Base-by-base conservation (phyloP, 2,888 invertebrate species). In the Hoplodrina blanda region DNA sequence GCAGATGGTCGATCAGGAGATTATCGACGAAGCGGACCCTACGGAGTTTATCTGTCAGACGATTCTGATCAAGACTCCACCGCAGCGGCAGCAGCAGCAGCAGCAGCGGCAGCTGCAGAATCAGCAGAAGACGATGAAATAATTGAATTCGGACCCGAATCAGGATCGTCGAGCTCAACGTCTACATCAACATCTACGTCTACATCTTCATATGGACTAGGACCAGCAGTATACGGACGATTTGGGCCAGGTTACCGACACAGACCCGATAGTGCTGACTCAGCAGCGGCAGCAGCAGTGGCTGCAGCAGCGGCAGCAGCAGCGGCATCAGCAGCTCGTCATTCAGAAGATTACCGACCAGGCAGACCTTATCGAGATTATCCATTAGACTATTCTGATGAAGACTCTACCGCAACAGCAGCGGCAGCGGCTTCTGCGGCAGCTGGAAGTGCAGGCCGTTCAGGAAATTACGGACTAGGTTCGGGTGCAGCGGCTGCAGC, bases 51-150 rank as follows among this genome's bases (percentile, higher is more conserved):
- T 13, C 13, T 5, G 17, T 5, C 4, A 17, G 46, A 55, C 10
- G 17, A 55, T n/a, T 46, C 46, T 5, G 5, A n/a, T 3, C 33
- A 8, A 46, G 17, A 15, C 4, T 3, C 17, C 1, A 4, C 44
- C 13, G 44, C 78, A 19, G 59, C 73, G 17, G 64, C 78, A 20
- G 72, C 81, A n/a, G 78, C 80, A 4, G 62, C 77, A 17, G 64
- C 73, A 25, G 75, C 76, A 25, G 52, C 74, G 17, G 75, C 69
- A 20, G 62, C 60, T 19, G 61, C 61, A 2, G 46, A 6, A 33
- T 33, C 33, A 25, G 20, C 54, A 19, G 7, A 68, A 0, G 67
- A 66, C 66, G 20, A 44, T 33, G 33, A 33, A 44, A 44, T 52
- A 20, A 44, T 30, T 5, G n/a, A 53, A 41, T 50, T n/a, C n/a